Conservation (phyloP, 2,888 invertebrate species). For the Coenonympha glycerion region DNA sequence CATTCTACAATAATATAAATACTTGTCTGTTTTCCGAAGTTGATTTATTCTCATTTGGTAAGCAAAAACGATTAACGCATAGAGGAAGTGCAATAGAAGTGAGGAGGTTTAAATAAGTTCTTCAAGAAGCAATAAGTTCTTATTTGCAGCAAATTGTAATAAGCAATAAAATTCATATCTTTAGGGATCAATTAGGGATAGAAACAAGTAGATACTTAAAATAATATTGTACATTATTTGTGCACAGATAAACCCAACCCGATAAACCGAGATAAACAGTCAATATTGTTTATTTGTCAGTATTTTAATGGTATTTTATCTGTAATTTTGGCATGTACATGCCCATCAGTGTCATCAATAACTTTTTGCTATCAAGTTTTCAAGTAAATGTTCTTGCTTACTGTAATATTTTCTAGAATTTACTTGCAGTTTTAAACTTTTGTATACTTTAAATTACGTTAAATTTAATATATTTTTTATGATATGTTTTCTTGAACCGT, state of each 20-base stretch:
- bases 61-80: conserved; percentile 12
- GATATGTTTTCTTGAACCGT: background rate
- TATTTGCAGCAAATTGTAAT: no score
- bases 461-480: background rate
- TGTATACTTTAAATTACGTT: background rate
- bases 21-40: conserved; percentile 14
- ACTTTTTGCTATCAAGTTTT: background rate
- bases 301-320: background rate
- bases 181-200: no score
- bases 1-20: conserved; percentile 19
- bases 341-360: background rate
- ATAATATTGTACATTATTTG: no score
- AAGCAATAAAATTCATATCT: no score
- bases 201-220: no score
- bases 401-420: background rate
- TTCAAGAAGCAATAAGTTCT: no score
- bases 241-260: no score
- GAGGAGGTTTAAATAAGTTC: no score
- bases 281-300: no score
- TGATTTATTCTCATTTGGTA: conserved; percentile 11
- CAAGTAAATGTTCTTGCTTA: background rate
- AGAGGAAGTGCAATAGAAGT: conserved; percentile 5
- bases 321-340: background rate
- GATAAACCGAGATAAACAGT: no score
- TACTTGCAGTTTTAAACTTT: background rate